Conservation (phyloP, 2,113 vertebrate species). For the Vicugna pacos region DNA sequence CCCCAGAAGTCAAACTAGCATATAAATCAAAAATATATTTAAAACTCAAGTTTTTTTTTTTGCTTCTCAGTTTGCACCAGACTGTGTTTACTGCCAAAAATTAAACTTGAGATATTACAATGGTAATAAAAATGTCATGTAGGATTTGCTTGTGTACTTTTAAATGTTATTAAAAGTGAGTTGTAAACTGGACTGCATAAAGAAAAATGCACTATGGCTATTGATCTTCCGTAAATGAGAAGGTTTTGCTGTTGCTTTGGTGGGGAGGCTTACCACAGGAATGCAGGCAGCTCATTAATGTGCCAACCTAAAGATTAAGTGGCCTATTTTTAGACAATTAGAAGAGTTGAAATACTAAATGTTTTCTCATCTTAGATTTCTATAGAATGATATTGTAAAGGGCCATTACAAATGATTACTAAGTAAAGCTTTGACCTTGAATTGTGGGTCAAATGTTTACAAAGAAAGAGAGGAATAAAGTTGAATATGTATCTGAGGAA, state of each 20-base stretch:
- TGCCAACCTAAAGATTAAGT: conserved; percentile 55
- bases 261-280: conserved; percentile 56
- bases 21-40: conserved; percentile 41
- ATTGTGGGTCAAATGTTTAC: neutral
- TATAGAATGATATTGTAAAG: neutral
- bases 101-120: conserved; percentile 75
- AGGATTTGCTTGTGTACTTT: conserved; percentile 73
- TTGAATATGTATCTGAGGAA: neutral
- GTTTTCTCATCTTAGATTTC: conserved; percentile 38
- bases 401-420: neutral
- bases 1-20: neutral
- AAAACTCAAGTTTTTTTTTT: neutral
- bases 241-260: conserved; percentile 45
- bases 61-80: neutral
- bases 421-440: conserved; percentile 61
- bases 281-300: conserved; percentile 48
- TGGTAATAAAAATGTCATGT: conserved; percentile 77
- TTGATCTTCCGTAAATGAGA: conserved; percentile 72
- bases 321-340: conserved; percentile 64
- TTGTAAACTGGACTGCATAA: conserved; percentile 64
- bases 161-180: conserved; percentile 77
- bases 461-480: neutral
- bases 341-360: conserved; percentile 45
- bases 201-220: conserved; percentile 61
- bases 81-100: conserved; percentile 68